These are phyloP conservation scores for Spodoptera exigua DNA, from an alignment of 2,888 invertebrate species.

Conservation along the genomic window DNA sequence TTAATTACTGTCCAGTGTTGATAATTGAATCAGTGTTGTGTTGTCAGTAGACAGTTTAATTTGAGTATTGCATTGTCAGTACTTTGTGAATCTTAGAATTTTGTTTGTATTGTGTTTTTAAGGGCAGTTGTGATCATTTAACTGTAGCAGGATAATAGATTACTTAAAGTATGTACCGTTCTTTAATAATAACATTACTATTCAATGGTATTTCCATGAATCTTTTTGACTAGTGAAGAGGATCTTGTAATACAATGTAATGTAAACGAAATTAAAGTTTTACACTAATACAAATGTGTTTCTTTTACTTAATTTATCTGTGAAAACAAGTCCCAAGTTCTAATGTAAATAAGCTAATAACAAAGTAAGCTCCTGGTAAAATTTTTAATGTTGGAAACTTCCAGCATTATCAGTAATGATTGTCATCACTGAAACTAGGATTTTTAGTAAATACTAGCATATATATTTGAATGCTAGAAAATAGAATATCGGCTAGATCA, in stretches of 20 bases:
- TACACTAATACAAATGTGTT: slow-evolving; percentile 39
- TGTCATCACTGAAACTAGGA: no score
- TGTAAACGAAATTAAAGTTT: slow-evolving; percentile 62
- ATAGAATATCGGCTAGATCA: no score
- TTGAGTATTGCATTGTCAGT: no score
- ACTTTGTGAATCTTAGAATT: slow-evolving; percentile 12
- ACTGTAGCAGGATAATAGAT: slow-evolving; percentile 30
- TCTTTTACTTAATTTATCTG: no score
- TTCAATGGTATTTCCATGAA: slow-evolving; percentile 39
- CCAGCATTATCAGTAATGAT: no score
- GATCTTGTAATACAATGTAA: slow-evolving; percentile 52
- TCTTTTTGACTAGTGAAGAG: slow-evolving; percentile 55
- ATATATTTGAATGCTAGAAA: no score
- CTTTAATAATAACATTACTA: slow-evolving; percentile 28
- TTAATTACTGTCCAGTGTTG: slow-evolving; percentile 29
- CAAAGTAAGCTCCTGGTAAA: no score
- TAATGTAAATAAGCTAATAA: no score
- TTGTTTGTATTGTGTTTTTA: slow-evolving; percentile 32
- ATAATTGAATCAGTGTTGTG: slow-evolving; percentile 13
- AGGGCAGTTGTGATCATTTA: slow-evolving; percentile 42
- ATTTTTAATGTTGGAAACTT: no score
- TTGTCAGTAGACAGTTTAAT: slow-evolving; percentile 5
- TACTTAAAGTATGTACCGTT: slow-evolving; percentile 37
- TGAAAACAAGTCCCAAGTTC: no score
- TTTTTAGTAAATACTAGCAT: no score